Evolutionary conservation across 2,113 vertebrate genomes (phyloP).

Genomic region (Physeter macrocephalus): DNA sequence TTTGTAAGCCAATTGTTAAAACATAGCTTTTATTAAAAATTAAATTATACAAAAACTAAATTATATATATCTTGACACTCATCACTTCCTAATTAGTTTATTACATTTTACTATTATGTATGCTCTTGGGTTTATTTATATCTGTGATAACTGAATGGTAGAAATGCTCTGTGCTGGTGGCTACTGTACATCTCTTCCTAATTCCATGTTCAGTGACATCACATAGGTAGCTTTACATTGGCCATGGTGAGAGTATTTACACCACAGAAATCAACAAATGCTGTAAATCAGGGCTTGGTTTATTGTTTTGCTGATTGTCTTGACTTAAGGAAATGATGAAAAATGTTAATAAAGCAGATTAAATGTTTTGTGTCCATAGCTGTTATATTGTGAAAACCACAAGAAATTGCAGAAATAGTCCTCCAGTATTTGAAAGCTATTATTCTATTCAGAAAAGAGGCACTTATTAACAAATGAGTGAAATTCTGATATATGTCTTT

Average conservation of each 20-base stretch:
- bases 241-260: background rate
- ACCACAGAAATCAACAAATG: background rate
- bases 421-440: background rate
- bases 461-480: background rate
- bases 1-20: background rate
- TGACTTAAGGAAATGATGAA: background rate
- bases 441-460: background rate
- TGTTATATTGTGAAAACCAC: background rate
- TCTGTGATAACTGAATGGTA: background rate
- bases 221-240: background rate
- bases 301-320: background rate
- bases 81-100: background rate
- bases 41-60: background rate
- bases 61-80: background rate
- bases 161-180: background rate
- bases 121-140: background rate
- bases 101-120: background rate
- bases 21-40: background rate
- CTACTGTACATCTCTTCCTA: background rate
- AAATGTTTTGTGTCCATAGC: background rate
- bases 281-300: background rate
- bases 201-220: background rate
- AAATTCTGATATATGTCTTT: background rate
- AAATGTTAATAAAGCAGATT: background rate
- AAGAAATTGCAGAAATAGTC: background rate